Conservation (phyloP, 2,113 vertebrate species). For the Clarias batrachus region DNA sequence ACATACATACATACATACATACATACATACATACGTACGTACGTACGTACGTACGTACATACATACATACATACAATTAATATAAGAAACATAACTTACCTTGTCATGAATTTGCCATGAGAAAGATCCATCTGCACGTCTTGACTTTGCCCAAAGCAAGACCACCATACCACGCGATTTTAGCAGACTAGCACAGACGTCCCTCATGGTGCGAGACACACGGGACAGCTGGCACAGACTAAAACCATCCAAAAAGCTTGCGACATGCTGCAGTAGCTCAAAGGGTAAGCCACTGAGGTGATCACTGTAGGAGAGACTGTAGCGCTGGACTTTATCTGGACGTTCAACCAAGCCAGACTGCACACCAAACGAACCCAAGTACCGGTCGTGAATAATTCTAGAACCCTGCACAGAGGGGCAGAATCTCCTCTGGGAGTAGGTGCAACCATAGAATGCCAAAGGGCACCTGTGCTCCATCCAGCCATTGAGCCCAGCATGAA, state of each 20-base stretch:
- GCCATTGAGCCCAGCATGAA: constrained; percentile 96
- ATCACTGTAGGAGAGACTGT: constrained; percentile 72
- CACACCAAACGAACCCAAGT: constrained; percentile 93
- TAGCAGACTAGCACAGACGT: constrained; percentile 92
- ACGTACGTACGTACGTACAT: too few species aligned
- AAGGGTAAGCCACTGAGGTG: constrained; percentile 90
- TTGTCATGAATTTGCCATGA: constrained; percentile 98
- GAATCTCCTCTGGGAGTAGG: constrained; percentile 94
- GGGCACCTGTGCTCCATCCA: constrained; percentile 99
- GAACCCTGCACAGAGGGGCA: constrained; percentile 94
- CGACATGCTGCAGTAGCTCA: constrained; percentile 91
- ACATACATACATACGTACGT: too few species aligned
- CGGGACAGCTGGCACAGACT: constrained; percentile 93
- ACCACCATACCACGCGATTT: constrained; percentile 97
- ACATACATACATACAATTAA: too few species aligned
- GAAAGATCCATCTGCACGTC: constrained; percentile 74
- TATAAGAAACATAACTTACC: constrained; percentile 67
- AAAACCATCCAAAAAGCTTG: constrained; percentile 93
- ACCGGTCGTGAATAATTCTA: constrained; percentile 92
- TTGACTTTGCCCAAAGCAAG: constrained; percentile 90
- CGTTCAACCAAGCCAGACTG: constrained; percentile 79
- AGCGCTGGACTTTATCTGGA: constrained; percentile 68
- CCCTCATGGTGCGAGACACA: constrained; percentile 91
- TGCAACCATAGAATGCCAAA: constrained; percentile 96
- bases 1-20: too few species aligned